phyloP scores from a whole-genome alignment of 2,113 vertebrate genomes.

The Cisticola juncidis region DNA sequence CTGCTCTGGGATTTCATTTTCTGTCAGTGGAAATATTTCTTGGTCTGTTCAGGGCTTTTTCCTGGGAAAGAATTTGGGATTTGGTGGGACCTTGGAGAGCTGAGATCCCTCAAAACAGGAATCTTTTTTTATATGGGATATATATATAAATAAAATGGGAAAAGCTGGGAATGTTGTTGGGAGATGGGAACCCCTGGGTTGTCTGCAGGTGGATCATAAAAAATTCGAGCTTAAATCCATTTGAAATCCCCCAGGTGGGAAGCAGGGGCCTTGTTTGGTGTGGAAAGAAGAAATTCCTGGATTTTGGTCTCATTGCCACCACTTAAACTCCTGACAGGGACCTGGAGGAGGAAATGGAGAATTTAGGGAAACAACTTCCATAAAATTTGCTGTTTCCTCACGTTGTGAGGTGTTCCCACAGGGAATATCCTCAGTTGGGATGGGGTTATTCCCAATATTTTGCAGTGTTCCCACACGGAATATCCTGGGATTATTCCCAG shows the following conservation, averaged over 20 bases:
- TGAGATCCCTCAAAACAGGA: not conserved
- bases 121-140: too few relatives aligned
- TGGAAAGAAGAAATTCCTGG: not conserved
- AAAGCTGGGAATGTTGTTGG: not conserved
- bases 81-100: too few relatives aligned
- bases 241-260: not conserved
- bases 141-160: too few relatives aligned
- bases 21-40: not conserved
- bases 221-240: fast-evolving
- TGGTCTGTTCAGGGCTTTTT: not conserved
- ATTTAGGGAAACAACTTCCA: not conserved
- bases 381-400: not conserved
- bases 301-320: not conserved
- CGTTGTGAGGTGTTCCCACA: not conserved
- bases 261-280: too few relatives aligned
- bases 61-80: not conserved
- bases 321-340: not conserved
- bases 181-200: not conserved
- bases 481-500: not conserved
- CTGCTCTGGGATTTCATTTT: not conserved
- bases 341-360: not conserved
- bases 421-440: not conserved
- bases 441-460: not conserved
- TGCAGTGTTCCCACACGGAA: not conserved
- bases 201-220: not conserved